phyloP scores from a whole-genome alignment of 2,113 vertebrate genomes.

The Neofelis nebulosa region DNA sequence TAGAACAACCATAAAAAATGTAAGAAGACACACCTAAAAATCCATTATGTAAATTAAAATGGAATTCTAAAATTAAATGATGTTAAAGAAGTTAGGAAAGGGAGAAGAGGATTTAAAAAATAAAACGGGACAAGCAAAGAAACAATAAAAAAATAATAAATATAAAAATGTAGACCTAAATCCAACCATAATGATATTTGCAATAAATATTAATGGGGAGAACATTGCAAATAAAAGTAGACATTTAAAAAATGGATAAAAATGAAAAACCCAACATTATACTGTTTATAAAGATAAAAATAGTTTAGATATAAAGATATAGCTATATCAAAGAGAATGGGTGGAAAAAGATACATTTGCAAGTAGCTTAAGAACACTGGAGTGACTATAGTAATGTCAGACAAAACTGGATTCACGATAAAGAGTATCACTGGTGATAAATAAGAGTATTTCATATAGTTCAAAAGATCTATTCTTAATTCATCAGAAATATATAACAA shows the following conservation, averaged over 20 bases:
- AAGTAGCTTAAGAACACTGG: background rate
- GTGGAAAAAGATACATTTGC: background rate
- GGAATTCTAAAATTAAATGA: background rate
- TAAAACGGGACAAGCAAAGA: background rate
- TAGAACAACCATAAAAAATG: background rate
- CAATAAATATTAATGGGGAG: background rate
- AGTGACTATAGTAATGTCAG: background rate
- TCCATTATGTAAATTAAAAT: background rate
- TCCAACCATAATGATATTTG: background rate
- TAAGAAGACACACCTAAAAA: background rate
- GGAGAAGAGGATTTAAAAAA: background rate
- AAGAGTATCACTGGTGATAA: background rate
- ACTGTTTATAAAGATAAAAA: background rate
- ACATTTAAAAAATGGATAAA: background rate
- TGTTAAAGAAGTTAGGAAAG: background rate
- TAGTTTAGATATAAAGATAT: background rate
- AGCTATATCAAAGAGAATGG: background rate
- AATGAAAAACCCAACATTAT: background rate
- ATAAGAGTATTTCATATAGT: background rate
- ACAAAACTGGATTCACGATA: background rate
- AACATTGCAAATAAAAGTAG: background rate
- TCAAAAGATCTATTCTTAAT: background rate
- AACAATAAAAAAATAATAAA: background rate
- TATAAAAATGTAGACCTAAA: background rate
- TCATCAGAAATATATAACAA: background rate